A percentile compares a stretch with the other conserved stretches of the same genome.
Conservation (phyloP, 1,140 invertebrate species). For the Macrocentrus cingulum region DNA sequence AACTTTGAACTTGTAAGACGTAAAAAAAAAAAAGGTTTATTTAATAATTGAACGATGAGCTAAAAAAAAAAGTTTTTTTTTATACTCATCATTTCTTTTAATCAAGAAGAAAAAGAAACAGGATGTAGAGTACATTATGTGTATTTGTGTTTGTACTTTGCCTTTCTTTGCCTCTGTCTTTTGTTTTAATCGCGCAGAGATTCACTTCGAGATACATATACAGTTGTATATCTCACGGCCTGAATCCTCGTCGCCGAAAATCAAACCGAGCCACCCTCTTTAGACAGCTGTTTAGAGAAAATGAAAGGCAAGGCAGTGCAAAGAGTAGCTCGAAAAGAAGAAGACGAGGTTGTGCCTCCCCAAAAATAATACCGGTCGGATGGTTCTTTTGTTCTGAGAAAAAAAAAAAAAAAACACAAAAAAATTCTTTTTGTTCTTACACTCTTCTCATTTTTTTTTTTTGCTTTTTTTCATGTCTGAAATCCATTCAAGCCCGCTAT, state of each 20-base stretch:
- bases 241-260: conserved; percentile 23
- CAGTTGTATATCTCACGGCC: too few relatives aligned
- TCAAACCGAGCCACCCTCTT: conserved; percentile 20
- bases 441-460: conserved; percentile 12
- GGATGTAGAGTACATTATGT: background rate
- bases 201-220: conserved; percentile 8
- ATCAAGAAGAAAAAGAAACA: conserved; percentile 19
- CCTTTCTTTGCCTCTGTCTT: conserved; percentile 11
- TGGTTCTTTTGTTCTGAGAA: conserved; percentile 23
- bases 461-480: background rate
- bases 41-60: conserved; percentile 21
- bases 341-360: conserved; percentile 14
- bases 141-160: conserved; percentile 1
- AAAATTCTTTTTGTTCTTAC: conserved; percentile 19
- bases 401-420: too few relatives aligned
- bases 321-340: conserved; percentile 10
- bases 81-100: conserved; percentile 25
- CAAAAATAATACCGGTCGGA: conserved; percentile 28
- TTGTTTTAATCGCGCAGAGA: conserved; percentile 23
- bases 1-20: too few relatives aligned
- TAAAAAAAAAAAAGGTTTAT: too few relatives aligned
- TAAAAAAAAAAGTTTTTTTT: conserved; percentile 21
- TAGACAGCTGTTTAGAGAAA: background rate
- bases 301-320: conserved; percentile 30
- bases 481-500: too few relatives aligned